These are phyloP conservation scores for Thalassarche chlororhynchos DNA, from an alignment of 2,113 vertebrate species.

Conservation along the genomic window DNA sequence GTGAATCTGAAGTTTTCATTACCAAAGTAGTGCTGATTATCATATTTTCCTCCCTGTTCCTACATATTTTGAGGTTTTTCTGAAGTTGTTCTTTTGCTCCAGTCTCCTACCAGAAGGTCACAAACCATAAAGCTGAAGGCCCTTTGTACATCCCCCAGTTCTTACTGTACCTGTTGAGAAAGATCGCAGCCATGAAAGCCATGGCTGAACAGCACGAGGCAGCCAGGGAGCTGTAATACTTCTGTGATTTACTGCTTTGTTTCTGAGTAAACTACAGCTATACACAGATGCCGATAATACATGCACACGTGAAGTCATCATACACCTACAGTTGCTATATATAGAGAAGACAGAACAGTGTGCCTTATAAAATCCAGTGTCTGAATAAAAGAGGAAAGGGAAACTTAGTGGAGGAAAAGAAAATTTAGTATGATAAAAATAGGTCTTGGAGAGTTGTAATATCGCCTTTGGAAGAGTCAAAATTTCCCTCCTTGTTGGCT, in stretches of 20 bases:
- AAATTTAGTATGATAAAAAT: background rate
- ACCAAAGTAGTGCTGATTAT: background rate
- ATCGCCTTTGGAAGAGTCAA: background rate
- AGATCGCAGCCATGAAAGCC: background rate
- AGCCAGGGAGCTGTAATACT: background rate
- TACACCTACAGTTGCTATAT: background rate
- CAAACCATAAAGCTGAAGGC: background rate
- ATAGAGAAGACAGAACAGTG: background rate
- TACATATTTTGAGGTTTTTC: background rate
- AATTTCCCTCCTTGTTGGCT: background rate
- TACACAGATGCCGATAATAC: background rate
- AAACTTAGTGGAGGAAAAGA: background rate
- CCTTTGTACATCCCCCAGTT: background rate
- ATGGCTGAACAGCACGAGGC: background rate
- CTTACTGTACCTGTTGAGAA: background rate
- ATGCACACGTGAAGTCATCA: background rate
- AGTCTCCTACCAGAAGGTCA: background rate
- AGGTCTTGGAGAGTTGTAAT: background rate
- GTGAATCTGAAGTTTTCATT: background rate
- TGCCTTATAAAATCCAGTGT: background rate
- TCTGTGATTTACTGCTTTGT: background rate
- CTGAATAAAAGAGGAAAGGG: background rate
- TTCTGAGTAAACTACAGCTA: background rate
- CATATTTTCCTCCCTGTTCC: background rate
- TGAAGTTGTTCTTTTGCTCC: background rate